A percentile compares a stretch with the other conserved stretches of the same genome.
phyloP scores from a whole-genome alignment of 2,797 vertebrate species.

The Artibeus lituratus region DNA sequence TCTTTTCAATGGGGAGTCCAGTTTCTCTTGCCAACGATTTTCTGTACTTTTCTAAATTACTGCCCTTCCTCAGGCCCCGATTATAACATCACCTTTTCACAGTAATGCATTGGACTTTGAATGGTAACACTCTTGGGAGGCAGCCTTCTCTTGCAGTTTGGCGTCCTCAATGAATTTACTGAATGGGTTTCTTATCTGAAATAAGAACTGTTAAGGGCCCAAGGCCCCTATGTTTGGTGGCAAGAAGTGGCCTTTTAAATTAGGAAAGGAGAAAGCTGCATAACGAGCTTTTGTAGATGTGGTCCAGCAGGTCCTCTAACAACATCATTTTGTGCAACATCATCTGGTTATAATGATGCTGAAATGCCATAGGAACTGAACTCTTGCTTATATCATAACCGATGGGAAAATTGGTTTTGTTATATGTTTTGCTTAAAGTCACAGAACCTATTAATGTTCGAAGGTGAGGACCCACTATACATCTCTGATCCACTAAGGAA shows the following conservation, averaged over 20 bases:
- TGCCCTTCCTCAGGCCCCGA: background rate
- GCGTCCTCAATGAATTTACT: background rate
- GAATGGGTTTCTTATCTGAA: background rate
- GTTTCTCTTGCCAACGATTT: background rate
- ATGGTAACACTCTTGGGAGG: background rate
- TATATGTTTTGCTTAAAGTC: background rate
- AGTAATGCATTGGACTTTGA: background rate
- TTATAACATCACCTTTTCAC: background rate
- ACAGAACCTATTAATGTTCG: background rate
- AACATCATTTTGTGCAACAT: background rate
- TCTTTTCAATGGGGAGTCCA: background rate
- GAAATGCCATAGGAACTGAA: background rate
- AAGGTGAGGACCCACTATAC: background rate
- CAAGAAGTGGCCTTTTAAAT: background rate
- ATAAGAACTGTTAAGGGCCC: background rate
- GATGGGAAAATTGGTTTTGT: background rate
- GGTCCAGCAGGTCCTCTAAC: background rate
- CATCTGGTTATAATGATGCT: accelerated
- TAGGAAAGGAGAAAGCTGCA: background rate
- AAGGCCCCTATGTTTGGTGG: too few relatives aligned
- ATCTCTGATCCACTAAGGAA: background rate
- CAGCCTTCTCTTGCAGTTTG: background rate
- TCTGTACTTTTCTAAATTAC: background rate
- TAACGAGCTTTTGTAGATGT: background rate
- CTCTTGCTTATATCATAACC: background rate